phyloP scores from a whole-genome alignment of 2,888 invertebrate genomes.

The Nomada fabriciana region DNA sequence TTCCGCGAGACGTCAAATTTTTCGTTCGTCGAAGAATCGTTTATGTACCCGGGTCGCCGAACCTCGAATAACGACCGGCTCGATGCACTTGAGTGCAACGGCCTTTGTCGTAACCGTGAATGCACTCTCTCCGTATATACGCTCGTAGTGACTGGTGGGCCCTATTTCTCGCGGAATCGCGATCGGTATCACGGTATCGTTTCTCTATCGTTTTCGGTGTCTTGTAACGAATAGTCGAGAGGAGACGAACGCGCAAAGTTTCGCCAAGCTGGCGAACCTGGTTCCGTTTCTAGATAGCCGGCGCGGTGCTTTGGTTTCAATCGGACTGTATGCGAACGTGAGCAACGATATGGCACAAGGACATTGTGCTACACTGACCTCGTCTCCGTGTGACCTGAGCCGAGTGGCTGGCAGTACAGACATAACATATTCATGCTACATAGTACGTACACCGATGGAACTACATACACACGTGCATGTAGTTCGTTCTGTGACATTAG shows the following conservation, averaged over 20 bases:
- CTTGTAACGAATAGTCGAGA: not conserved
- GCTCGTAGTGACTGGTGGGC: constrained; percentile 15
- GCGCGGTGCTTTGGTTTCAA: constrained; percentile 28
- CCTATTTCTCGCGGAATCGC: constrained; percentile 38
- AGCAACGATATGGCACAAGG: constrained; percentile 46
- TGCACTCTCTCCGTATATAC: constrained; percentile 50
- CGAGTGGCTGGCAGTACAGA: constrained; percentile 12
- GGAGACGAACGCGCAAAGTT: constrained; percentile 7
- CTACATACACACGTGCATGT: not conserved
- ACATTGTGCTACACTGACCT: constrained; percentile 50
- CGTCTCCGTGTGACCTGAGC: constrained; percentile 43
- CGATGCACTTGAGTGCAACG: constrained; percentile 54
- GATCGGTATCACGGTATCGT: constrained; percentile 5
- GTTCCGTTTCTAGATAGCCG: constrained; percentile 28
- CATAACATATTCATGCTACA: constrained; percentile 34
- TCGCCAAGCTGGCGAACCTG: constrained; percentile 22
- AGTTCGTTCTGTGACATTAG: not conserved
- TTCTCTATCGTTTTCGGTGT: constrained; percentile 33
- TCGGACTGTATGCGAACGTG: constrained; percentile 18
- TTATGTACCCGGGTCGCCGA: constrained; percentile 31
- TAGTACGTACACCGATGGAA: not conserved
- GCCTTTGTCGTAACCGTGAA: constrained; percentile 59
- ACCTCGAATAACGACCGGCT: constrained; percentile 43
- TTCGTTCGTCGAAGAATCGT: constrained; percentile 21
- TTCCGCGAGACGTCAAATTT: not conserved